phyloP scores from a whole-genome alignment of 1,140 invertebrate genomes.

The Micrasema longulum region DNA sequence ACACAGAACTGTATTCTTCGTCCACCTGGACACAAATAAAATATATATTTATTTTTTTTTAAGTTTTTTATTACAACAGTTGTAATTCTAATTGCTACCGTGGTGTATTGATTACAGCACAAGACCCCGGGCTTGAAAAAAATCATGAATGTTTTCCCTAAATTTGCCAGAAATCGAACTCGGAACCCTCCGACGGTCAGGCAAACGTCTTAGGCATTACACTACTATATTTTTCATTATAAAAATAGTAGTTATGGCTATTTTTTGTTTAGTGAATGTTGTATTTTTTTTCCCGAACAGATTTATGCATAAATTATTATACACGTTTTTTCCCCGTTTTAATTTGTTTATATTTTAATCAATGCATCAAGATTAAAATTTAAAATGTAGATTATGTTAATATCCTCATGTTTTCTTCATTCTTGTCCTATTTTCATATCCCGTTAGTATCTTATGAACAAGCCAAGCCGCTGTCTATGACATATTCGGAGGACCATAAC shows the following conservation, averaged over 20 bases:
- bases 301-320: background rate
- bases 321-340: background rate
- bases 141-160: too few species aligned
- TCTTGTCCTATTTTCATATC: constrained; percentile 18
- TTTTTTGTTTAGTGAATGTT: too few species aligned
- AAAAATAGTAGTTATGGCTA: background rate
- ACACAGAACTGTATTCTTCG: too few species aligned
- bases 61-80: too few species aligned
- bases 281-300: too few species aligned
- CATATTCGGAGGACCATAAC: background rate
- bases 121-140: too few species aligned
- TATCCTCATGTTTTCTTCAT: constrained; percentile 35
- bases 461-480: constrained; percentile 5
- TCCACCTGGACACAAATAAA: too few species aligned
- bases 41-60: too few species aligned
- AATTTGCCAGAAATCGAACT: background rate
- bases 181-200: too few species aligned
- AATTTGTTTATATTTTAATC: constrained; percentile 33
- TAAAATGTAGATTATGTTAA: constrained; percentile 45
- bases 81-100: too few species aligned
- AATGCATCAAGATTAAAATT: constrained; percentile 46
- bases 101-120: too few species aligned
- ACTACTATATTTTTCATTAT: background rate
- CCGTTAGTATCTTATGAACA: constrained; percentile 8
- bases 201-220: background rate